These are phyloP conservation scores for Limnodromus scolopaceus DNA, from an alignment of 2,797 vertebrate species.

Conservation along the genomic window DNA sequence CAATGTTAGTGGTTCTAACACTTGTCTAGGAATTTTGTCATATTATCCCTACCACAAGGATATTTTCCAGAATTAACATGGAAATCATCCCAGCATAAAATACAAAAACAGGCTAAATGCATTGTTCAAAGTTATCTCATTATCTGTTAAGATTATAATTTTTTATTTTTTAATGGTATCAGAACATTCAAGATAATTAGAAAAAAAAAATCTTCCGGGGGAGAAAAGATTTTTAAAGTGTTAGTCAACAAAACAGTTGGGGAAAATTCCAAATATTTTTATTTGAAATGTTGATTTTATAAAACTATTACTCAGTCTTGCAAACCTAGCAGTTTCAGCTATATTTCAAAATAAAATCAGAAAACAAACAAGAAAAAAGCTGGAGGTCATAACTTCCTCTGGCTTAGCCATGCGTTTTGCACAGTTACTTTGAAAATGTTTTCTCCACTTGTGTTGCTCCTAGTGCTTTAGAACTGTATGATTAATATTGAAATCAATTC, in stretches of 20 bases:
- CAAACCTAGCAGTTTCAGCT: not conserved
- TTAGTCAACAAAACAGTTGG: not conserved
- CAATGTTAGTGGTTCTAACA: not conserved
- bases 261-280: not conserved
- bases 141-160: not conserved
- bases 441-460: not conserved
- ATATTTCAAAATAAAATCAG: not conserved
- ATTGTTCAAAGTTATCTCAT: not conserved
- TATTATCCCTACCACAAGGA: not conserved
- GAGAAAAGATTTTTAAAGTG: not conserved
- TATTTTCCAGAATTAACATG: not conserved
- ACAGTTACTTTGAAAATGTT: not conserved
- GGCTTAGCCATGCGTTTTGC: not conserved
- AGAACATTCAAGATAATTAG: not conserved
- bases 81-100: not conserved
- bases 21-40: not conserved
- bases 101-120: not conserved
- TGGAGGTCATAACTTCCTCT: not conserved
- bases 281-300: not conserved
- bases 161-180: not conserved
- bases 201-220: not conserved
- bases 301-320: not conserved
- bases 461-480: not conserved
- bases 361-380: not conserved
- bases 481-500: slow-evolving; percentile 43